These are phyloP conservation scores for Malurus cyaneus DNA, from an alignment of 2,113 vertebrate genomes.

Conservation along the genomic window DNA sequence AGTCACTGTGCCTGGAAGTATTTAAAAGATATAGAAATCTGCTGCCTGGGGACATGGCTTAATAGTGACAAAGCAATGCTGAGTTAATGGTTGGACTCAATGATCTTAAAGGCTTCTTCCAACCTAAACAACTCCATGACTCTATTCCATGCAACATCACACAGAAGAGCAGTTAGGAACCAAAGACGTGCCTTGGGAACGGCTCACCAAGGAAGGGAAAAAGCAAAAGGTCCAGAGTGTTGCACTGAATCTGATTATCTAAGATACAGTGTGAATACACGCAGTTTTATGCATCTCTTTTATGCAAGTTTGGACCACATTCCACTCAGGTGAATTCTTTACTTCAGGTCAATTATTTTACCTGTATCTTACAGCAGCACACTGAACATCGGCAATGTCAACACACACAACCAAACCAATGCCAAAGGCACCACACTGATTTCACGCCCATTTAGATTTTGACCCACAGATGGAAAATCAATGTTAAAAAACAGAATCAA, in stretches of 20 bases:
- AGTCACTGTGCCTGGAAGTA: background rate
- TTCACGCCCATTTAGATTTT: background rate
- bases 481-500: background rate
- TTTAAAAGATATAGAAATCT: background rate
- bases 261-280: accelerated
- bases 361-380: background rate
- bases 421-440: background rate
- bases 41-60: background rate
- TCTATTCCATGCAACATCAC: background rate
- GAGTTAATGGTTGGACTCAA: background rate
- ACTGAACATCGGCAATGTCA: accelerated
- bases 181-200: background rate
- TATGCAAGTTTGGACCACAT: background rate
- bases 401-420: background rate
- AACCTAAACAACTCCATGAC: background rate
- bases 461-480: background rate
- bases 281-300: background rate
- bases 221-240: background rate
- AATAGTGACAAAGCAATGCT: background rate
- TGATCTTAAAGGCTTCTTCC: background rate
- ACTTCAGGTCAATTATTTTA: background rate
- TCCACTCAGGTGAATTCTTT: background rate
- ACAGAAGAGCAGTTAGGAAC: background rate
- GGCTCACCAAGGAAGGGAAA: background rate
- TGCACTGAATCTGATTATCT: background rate